phyloP scores from a whole-genome alignment of 2,113 vertebrate species.

The Engraulis encrasicolus region DNA sequence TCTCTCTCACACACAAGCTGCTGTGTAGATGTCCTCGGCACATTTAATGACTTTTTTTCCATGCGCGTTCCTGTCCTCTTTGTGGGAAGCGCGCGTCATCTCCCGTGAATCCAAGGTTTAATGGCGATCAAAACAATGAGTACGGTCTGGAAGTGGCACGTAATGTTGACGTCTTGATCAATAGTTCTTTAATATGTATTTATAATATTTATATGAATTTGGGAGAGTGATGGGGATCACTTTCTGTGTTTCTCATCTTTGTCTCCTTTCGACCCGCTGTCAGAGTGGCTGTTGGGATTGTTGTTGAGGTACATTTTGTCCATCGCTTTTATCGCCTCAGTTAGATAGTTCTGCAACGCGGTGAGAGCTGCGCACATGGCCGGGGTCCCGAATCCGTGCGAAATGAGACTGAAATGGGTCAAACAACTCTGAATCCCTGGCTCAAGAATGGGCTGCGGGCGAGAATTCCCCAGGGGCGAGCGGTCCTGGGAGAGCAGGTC shows the following conservation, averaged over 20 bases:
- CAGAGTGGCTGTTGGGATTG: conserved; percentile 97
- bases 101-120: conserved; percentile 72
- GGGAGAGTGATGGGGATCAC: conserved; percentile 74
- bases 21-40: conserved; percentile 19
- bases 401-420: conserved; percentile 99
- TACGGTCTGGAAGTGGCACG: conserved; percentile 79
- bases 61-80: conserved; percentile 57
- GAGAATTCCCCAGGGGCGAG: conserved; percentile 96
- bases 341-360: conserved; percentile 99
- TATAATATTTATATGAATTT: conserved; percentile 76
- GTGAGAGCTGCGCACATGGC: conserved; percentile 96
- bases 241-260: conserved; percentile 99
- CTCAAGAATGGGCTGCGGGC: conserved; percentile 97
- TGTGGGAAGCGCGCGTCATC: conserved; percentile 59
- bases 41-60: conserved; percentile 53
- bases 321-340: conserved; percentile 99
- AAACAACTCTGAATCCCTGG: conserved; percentile 99
- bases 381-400: conserved; percentile 97
- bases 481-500: conserved; percentile 99
- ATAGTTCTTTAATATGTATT: conserved; percentile 80
- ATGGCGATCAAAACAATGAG: conserved; percentile 67
- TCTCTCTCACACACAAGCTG: neutral
- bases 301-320: conserved; percentile 99
- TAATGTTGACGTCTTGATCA: conserved; percentile 72
- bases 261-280: conserved; percentile 96